Conservation (phyloP, 2,888 invertebrate genomes). For the Drosophila subquinaria region DNA sequence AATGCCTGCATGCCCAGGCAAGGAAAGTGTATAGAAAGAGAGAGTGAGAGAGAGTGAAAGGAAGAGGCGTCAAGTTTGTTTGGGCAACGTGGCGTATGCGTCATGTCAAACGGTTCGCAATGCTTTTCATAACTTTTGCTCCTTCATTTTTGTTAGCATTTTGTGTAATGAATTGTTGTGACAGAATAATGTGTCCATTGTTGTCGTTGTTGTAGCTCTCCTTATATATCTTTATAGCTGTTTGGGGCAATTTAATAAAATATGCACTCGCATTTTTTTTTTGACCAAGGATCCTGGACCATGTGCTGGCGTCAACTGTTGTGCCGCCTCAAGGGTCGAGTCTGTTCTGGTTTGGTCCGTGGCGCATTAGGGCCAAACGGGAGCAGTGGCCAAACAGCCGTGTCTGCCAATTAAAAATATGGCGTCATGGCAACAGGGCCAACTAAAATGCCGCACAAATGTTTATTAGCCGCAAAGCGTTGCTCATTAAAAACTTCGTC, state of each 20-base stretch:
- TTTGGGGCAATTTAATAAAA: constrained; percentile 63
- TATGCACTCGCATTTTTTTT: constrained; percentile 61
- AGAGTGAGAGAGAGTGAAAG: background rate
- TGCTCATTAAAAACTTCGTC: constrained; percentile 80
- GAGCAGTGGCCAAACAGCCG: constrained; percentile 44
- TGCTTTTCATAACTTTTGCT: constrained; percentile 50
- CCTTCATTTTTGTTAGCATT: constrained; percentile 49
- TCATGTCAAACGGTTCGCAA: constrained; percentile 66
- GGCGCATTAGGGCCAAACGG: constrained; percentile 22
- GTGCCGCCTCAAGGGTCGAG: constrained; percentile 22
- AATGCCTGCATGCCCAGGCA: constrained; percentile 4
- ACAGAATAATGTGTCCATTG: constrained; percentile 65
- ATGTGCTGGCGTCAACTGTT: constrained; percentile 57
- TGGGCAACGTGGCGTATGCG: constrained; percentile 68
- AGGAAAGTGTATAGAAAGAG: constrained; percentile 10
- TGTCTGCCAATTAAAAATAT: constrained; percentile 76
- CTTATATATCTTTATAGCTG: constrained; percentile 35
- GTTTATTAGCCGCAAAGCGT: constrained; percentile 81
- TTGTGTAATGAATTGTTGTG: constrained; percentile 78
- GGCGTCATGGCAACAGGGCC: constrained; percentile 78
- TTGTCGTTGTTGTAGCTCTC: constrained; percentile 12
- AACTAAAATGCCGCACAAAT: constrained; percentile 67
- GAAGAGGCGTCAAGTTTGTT: constrained; percentile 20
- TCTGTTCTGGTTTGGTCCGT: background rate
- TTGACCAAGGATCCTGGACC: background rate